Evolutionary conservation across 2,797 vertebrate genomes (phyloP).

Genomic region (Hippoglossus hippoglossus): DNA sequence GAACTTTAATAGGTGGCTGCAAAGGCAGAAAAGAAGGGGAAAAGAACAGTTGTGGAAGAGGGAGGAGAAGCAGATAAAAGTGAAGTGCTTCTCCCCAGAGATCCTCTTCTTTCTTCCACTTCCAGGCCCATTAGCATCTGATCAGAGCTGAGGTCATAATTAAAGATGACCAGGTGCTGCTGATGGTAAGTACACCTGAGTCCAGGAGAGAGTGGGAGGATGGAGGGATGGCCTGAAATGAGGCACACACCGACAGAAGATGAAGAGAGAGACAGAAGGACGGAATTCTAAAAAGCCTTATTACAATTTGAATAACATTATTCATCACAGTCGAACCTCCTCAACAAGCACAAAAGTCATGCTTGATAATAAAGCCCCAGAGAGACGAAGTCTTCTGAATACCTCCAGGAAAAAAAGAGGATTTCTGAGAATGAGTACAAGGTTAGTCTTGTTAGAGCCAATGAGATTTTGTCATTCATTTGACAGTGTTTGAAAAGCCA

Average conservation of each 20-base stretch:
- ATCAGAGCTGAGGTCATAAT: constrained; percentile 57
- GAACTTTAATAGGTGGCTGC: not conserved
- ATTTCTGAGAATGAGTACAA: constrained; percentile 41
- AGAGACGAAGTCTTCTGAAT: constrained; percentile 48
- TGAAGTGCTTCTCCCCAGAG: constrained; percentile 7
- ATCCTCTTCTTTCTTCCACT: constrained; percentile 21
- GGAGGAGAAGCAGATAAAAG: constrained; percentile 2
- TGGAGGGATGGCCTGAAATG: constrained; percentile 26
- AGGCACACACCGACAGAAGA: constrained; percentile 35
- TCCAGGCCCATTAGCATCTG: constrained; percentile 43
- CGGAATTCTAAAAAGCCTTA: constrained; percentile 40
- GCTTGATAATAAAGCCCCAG: constrained; percentile 57
- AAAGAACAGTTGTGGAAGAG: constrained; percentile 9
- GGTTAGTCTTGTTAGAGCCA: constrained; percentile 50
- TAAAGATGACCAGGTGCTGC: constrained; percentile 50
- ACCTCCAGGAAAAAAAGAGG: constrained; percentile 36
- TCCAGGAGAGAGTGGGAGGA: constrained; percentile 31
- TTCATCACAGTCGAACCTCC: constrained; percentile 45
- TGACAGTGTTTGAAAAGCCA: constrained; percentile 57
- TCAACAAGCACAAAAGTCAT: constrained; percentile 48
- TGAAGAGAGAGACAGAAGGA: constrained; percentile 33
- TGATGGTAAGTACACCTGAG: constrained; percentile 34
- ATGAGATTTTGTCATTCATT: constrained; percentile 39
- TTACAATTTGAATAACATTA: constrained; percentile 53
- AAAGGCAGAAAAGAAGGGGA: not conserved